These are phyloP conservation scores for Chrysodeixis includens DNA, from an alignment of 2,888 invertebrate species.

Conservation along the genomic window DNA sequence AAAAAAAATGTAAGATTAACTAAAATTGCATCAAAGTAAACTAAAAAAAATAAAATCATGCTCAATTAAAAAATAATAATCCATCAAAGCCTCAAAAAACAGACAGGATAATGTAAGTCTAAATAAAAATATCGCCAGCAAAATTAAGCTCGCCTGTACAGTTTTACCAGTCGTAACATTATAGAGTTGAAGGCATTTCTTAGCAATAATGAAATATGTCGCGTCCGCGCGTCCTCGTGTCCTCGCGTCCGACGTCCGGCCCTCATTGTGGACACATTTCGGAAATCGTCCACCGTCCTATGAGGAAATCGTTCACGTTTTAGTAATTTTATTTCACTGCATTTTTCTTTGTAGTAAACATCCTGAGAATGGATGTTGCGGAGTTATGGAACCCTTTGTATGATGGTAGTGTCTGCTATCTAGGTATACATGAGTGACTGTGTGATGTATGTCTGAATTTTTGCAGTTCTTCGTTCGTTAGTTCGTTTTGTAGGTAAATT, in stretches of 20 bases:
- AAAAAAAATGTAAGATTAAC: too few species aligned
- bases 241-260: constrained; percentile 73
- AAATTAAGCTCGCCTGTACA: constrained; percentile 65
- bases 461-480: constrained; percentile 6
- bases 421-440: constrained; percentile 11
- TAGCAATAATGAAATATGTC: constrained; percentile 86
- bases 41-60: too few species aligned
- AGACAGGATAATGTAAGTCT: too few species aligned
- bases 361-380: constrained; percentile 42
- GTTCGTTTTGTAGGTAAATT: background rate
- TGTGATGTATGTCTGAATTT: background rate
- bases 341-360: constrained; percentile 70
- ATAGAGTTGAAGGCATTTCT: constrained; percentile 79
- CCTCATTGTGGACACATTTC: constrained; percentile 88
- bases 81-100: too few species aligned
- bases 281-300: constrained; percentile 79
- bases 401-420: background rate
- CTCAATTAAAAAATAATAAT: too few species aligned
- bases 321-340: constrained; percentile 76
- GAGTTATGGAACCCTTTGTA: constrained; percentile 7
- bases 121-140: background rate
- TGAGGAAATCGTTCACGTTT: constrained; percentile 78
- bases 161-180: constrained; percentile 72
- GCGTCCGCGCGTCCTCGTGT: constrained; percentile 71
- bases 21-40: too few species aligned